A percentile compares a stretch with the other conserved stretches of the same genome.
These are phyloP conservation scores for Engraulis encrasicolus DNA, from an alignment of 2,113 vertebrate genomes.

Conservation along the genomic window DNA sequence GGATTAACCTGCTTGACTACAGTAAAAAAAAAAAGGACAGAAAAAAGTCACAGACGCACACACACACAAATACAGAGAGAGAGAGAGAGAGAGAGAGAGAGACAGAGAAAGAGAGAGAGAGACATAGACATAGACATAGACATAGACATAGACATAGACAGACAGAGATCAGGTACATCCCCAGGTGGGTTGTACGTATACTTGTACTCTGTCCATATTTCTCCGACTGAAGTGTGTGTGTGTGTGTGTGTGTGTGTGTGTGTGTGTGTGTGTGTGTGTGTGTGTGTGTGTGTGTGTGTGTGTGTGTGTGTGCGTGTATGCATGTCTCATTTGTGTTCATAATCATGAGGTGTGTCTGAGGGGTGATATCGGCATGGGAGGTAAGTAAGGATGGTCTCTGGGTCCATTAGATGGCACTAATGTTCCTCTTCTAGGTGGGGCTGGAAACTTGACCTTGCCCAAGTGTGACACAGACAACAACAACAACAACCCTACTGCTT, in stretches of 20 bases:
- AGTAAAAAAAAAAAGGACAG: too few relatives aligned
- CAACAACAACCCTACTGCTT: too few relatives aligned
- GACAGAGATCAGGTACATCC: too few relatives aligned
- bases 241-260: not conserved
- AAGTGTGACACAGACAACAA: not conserved
- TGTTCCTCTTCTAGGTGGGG: not conserved
- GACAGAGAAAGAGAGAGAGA: too few relatives aligned
- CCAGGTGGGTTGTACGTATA: too few relatives aligned
- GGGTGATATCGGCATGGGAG: not conserved
- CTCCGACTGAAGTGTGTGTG: not conserved
- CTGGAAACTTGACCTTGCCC: not conserved
- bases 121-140: too few relatives aligned
- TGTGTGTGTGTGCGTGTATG: not conserved
- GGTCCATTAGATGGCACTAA: conserved; percentile 15
- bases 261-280: not conserved
- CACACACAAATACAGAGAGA: too few relatives aligned
- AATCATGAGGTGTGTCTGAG: not conserved
- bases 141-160: too few relatives aligned
- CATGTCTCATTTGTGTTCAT: too few relatives aligned
- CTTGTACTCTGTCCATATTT: conserved; percentile 26
- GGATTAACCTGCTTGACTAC: too few relatives aligned
- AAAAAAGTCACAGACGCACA: too few relatives aligned
- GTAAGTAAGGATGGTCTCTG: not conserved
- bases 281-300: not conserved
- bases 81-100: too few relatives aligned